These are phyloP conservation scores for Nothoprocta perdicaria DNA, from an alignment of 2,113 vertebrate species.

Conservation along the genomic window DNA sequence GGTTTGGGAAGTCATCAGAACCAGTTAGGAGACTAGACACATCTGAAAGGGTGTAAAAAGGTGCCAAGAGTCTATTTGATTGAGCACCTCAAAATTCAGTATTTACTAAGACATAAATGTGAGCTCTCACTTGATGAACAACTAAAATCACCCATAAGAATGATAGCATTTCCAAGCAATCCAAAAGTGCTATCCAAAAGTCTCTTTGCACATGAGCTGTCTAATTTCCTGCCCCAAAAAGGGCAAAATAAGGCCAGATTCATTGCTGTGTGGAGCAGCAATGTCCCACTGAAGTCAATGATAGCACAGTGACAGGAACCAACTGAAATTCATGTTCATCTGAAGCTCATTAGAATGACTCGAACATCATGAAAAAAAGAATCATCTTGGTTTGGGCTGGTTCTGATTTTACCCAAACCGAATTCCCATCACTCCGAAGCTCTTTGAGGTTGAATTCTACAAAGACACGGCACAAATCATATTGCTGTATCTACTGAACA, in stretches of 20 bases:
- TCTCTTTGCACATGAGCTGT: background rate
- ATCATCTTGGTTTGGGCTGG: background rate
- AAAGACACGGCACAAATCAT: background rate
- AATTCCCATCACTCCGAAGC: background rate
- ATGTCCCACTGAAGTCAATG: background rate
- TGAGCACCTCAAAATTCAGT: background rate
- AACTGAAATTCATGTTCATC: background rate
- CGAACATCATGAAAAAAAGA: background rate
- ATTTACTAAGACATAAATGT: background rate
- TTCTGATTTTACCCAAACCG: constrained; percentile 65
- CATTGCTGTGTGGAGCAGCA: background rate
- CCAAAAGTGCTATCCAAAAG: background rate
- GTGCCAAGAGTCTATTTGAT: background rate
- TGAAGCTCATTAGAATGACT: background rate
- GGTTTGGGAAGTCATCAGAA: constrained; percentile 59
- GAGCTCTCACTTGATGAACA: background rate
- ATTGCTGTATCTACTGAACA: background rate
- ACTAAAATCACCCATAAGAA: background rate
- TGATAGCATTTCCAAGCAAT: background rate
- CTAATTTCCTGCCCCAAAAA: background rate
- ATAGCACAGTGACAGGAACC: background rate
- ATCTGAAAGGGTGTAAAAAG: background rate
- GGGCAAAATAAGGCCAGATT: background rate
- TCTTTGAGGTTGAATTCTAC: background rate
- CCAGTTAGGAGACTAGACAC: constrained; percentile 17